Evolutionary conservation across 2,113 vertebrate species (phyloP), one percentile per base, ranked within the genome.

Genomic region (Mus pahari): DNA sequence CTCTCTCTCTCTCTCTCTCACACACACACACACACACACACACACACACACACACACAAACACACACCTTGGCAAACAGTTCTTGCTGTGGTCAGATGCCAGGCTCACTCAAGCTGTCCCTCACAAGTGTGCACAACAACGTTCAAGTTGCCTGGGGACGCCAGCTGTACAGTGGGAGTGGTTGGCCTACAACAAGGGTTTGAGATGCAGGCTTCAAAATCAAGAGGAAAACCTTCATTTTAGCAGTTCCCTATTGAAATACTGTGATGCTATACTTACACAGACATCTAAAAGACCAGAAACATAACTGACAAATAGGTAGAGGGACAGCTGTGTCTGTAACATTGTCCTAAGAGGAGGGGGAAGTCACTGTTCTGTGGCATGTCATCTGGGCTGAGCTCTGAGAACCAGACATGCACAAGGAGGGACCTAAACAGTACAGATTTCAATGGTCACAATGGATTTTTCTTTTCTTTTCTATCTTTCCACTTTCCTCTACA

Each of bases 251-350:
- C 55, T 33, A 6, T 20, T 64, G 50, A 91, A 90, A 66, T 53
- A 31, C 60, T 60, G 24, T 14, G 42, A 48, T 3, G 28, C 42
- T 31, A 60, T 39, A 20, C 22, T 45, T 60, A 10, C 31, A 12
- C 17, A 17, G 0, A 42, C 7, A 3, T 36, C n/a, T 31, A 16
- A n/a, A 36, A 82, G 91, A 31, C 39, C 9, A 84, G 58, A 71
- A 62, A 48, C 2, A 9, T 3, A 55, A 20, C 19, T 17, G 45
- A 22, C 28, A 11, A 26, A 36, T 3, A 62, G 13, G n/a, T 50
- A 19, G n/a, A 22, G 31, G 20, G 0, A 22, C 28, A 39, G 14
- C 0, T 68, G 19, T 17, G 0, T 17, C 39, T 62, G 9, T 7
- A 3, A 31, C n/a, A 12, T 11, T 45, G 12, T 79, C 83, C 45